phyloP scores from a whole-genome alignment of 2,888 invertebrate species.

The Heliconius erato region DNA sequence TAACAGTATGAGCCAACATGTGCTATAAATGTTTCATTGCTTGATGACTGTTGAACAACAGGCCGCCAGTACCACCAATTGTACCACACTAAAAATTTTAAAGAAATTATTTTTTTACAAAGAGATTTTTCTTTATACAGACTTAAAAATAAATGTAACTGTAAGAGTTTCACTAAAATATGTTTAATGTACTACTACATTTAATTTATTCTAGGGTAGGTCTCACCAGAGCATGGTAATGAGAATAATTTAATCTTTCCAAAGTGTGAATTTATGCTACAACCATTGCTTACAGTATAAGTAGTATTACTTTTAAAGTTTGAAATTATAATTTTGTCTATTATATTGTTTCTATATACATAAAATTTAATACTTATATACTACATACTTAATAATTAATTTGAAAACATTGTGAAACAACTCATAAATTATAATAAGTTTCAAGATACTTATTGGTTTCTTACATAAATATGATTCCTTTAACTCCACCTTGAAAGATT shows the following conservation, averaged over 20 bases:
- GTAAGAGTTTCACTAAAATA: too few relatives aligned
- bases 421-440: neutral
- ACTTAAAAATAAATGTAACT: neutral
- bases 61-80: constrained; percentile 95
- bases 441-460: constrained; percentile 63
- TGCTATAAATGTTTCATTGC: constrained; percentile 87
- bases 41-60: constrained; percentile 85
- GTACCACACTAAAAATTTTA: constrained; percentile 89
- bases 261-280: neutral
- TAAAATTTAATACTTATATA: too few relatives aligned
- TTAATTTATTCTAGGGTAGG: neutral
- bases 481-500: constrained; percentile 89
- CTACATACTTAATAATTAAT: neutral
- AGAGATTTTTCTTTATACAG: neutral
- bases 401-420: neutral
- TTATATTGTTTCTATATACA: too few relatives aligned
- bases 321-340: too few relatives aligned
- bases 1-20: constrained; percentile 91
- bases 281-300: neutral
- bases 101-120: constrained; percentile 40
- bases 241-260: neutral
- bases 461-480: constrained; percentile 91
- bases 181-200: neutral
- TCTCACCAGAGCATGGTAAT: too few relatives aligned
- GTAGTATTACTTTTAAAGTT: neutral